Evolutionary conservation across 2,797 vertebrate genomes (phyloP).

Genomic region (Brachyrhaphis roseni): DNA sequence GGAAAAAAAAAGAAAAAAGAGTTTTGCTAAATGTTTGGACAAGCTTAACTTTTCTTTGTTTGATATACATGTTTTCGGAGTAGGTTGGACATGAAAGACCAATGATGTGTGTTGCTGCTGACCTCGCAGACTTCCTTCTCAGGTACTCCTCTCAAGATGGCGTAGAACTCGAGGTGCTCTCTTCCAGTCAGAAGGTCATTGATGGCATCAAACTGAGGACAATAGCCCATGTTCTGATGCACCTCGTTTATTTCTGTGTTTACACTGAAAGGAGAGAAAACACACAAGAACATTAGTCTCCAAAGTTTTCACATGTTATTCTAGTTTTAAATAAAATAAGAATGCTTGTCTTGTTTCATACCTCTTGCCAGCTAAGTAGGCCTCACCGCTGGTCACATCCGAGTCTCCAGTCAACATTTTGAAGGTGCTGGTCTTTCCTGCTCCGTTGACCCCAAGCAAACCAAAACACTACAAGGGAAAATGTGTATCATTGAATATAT

Average conservation of each 20-base stretch:
- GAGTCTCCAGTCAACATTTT: slow-evolving; percentile 97
- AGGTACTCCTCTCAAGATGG: slow-evolving; percentile 93
- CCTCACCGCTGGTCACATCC: slow-evolving; percentile 87
- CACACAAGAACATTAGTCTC: slow-evolving; percentile 5
- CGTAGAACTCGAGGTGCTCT: slow-evolving; percentile 97
- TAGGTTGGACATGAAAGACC: background rate
- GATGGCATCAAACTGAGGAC: slow-evolving; percentile 96
- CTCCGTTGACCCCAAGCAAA: slow-evolving; percentile 95
- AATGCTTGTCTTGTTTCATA: slow-evolving; percentile 56
- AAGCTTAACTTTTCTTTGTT: background rate
- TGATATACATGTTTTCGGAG: background rate
- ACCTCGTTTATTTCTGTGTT: slow-evolving; percentile 91
- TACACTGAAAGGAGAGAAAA: slow-evolving; percentile 79
- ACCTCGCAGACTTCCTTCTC: slow-evolving; percentile 99
- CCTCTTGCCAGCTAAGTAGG: slow-evolving; percentile 94
- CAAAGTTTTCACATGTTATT: background rate
- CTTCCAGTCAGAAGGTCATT: slow-evolving; percentile 94
- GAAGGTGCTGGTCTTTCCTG: slow-evolving; percentile 97
- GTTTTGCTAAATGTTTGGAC: background rate
- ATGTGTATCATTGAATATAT: background rate
- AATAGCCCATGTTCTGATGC: slow-evolving; percentile 98
- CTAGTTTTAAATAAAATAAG: background rate
- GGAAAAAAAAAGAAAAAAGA: background rate
- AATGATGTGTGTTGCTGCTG: slow-evolving; percentile 36
- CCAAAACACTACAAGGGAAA: slow-evolving; percentile 89